A percentile compares a stretch with the other conserved stretches of the same genome.
phyloP scores from a whole-genome alignment of 1,140 invertebrate genomes.

The Hypsibius dujardini region DNA sequence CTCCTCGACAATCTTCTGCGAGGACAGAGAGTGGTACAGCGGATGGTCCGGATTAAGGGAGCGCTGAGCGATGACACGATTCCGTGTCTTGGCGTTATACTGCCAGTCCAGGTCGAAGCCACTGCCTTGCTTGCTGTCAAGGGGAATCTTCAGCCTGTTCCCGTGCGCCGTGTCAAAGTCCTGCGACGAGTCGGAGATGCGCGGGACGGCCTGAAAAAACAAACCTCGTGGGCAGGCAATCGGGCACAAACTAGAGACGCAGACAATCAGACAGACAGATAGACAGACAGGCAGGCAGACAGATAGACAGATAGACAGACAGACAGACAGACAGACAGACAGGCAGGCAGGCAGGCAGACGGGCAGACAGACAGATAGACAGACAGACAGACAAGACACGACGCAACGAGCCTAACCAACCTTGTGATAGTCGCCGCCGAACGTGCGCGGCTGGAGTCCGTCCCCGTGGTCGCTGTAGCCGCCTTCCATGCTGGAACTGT shows the following conservation, averaged over 20 bases:
- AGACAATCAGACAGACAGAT: too few relatives aligned
- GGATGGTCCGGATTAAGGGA: not conserved
- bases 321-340: too few relatives aligned
- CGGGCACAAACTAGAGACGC: too few relatives aligned
- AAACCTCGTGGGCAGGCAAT: not conserved
- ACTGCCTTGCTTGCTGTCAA: not conserved
- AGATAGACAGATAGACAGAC: too few relatives aligned
- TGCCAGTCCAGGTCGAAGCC: slow-evolving; percentile 16
- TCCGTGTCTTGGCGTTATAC: slow-evolving; percentile 5
- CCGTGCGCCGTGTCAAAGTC: not conserved
- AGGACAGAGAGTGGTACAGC: not conserved
- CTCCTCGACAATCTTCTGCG: slow-evolving; percentile 8
- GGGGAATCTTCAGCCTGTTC: slow-evolving; percentile 2
- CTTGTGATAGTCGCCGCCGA: slow-evolving; percentile 9
- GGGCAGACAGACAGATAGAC: too few relatives aligned
- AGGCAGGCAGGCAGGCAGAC: too few relatives aligned
- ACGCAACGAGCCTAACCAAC: too few relatives aligned
- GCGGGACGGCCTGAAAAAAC: not conserved
- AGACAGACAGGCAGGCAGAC: too few relatives aligned
- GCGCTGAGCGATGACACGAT: not conserved
- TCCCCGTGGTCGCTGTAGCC: not conserved
- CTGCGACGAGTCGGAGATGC: not conserved
- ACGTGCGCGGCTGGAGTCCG: not conserved
- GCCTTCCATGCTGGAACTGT: not conserved
- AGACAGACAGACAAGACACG: too few relatives aligned